Evolutionary conservation across 2,113 vertebrate species (phyloP), one percentile per base, ranked within the genome.

Genomic region (Apus apus): DNA sequence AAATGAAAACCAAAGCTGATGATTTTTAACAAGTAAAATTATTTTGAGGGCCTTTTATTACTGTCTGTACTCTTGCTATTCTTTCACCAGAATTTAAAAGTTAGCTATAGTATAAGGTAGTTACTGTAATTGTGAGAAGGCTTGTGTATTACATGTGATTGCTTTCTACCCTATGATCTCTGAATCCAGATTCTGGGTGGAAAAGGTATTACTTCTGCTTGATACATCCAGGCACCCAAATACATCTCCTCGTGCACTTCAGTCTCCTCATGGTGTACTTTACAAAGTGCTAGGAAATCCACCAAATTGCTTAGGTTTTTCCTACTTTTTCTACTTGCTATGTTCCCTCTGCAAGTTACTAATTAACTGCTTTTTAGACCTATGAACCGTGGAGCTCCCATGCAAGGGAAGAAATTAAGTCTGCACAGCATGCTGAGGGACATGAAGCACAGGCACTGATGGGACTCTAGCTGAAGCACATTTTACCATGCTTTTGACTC

Each of bases 181-280:
- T 75, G 46, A 64, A 38, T n/a, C 16, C 20, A n/a, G 12, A 30
- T 85, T 80, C 34, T 54, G 19, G 3, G 30, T 65, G 32, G n/a
- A 60, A 88, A 70, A 84, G 19, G 29, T 21, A 30, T 65, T 80
- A 60, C n/a, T 64, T 43, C 38, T 54, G 18, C 26, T 65, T 23
- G 6, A 43, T 53, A 58, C 21, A n/a, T 13, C 30, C 51, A 65
- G 22, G 38, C 16, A 75, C 3, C 54, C 43, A 67, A 5, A 43
- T 53, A 58, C 21, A n/a, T 13, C 30, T 45, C 26, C 29, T 91
- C 26, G 6, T 8, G 12, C 7, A 45, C 17, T 80, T 48, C 10
- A 13, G 8, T 58, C 9, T 51, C 17, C 14, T 71, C 3, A 34
- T 15, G 13, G 18, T 0, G 0, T 61, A 32, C 61, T 51, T 74